Evolutionary conservation across 2,888 invertebrate genomes (phyloP), one percentile per base, ranked within the genome.

Genomic region (Limnephilus rhombicus): DNA sequence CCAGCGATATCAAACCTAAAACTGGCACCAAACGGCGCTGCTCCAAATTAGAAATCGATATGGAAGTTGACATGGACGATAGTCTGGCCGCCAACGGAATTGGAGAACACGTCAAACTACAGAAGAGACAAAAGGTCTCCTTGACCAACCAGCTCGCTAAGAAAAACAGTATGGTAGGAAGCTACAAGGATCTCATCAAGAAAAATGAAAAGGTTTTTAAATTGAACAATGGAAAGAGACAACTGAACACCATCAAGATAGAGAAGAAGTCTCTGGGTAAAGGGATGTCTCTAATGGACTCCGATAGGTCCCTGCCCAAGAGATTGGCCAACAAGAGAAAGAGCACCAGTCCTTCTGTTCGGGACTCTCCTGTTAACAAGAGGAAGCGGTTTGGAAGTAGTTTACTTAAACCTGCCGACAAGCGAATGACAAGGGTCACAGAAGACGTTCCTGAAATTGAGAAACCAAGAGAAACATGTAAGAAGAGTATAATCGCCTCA

Each of bases 61-160:
- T 96, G 95, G 96, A 96, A 93, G 95, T 95, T 29, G 95, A 96
- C 93, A 95, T 96, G 5, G 96, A 96, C 85, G 96, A 96, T 83
- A 94, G 94, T 90, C 95, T 96, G 94, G 96, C 95, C 94, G 95
- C 96, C 0, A 96, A 96, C 93, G 96, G 96, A 4, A 96, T 96
- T 18, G 96, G 96, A n/a, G 96, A 96, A 94, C 96, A 96, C 91
- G 96, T 96, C 0, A 96, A 96, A 93, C 94, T 96, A 85, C 96
- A 96, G 92, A 97, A 96, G 94, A 95, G 96, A 85, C 96, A 96
- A 94, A 97, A 97, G 94, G 95, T 96, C 29, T 34, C 92, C 29
- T 80, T 82, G 3, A 34, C 92, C 15, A 93, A 93, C 68, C 92
- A 92, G 88, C 89, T 94, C 92, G 93, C 83, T 90, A 88, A 94